These are phyloP conservation scores for Poeciliopsis paucimaculata DNA, from an alignment of 2,797 vertebrate species.

Conservation along the genomic window DNA sequence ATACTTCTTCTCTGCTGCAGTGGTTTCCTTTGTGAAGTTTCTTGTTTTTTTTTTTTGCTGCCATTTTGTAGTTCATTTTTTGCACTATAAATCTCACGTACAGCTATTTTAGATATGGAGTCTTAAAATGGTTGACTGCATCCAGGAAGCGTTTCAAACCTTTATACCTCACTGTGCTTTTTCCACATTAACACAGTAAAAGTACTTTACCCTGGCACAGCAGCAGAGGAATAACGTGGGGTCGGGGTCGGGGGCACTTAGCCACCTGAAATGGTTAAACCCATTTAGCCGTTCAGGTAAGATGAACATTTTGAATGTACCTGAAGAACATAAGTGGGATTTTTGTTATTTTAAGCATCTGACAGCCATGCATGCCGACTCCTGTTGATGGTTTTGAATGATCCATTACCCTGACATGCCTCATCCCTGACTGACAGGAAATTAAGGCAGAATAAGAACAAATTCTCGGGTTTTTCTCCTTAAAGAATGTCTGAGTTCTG, in stretches of 20 bases:
- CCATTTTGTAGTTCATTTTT: background rate
- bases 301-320: slow-evolving; percentile 2
- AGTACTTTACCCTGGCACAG: slow-evolving; percentile 25
- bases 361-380: background rate
- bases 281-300: slow-evolving; percentile 2
- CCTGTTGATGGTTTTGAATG: background rate
- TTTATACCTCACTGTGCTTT: slow-evolving; percentile 41
- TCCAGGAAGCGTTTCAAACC: slow-evolving; percentile 11
- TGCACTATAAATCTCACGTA: background rate
- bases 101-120: slow-evolving; percentile 17
- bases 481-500: background rate
- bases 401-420: background rate
- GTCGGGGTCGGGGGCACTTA: background rate
- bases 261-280: slow-evolving; percentile 8
- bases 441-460: background rate
- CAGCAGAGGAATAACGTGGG: slow-evolving; percentile 7
- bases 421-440: background rate
- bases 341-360: background rate
- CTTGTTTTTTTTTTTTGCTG: background rate
- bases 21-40: background rate
- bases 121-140: slow-evolving; percentile 37
- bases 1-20: background rate
- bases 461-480: background rate
- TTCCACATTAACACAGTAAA: slow-evolving; percentile 50
- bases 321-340: background rate